A percentile compares a stretch with the other conserved stretches of the same genome.
Conservation (phyloP, 2,797 vertebrate species). For the Artibeus jamaicensis region DNA sequence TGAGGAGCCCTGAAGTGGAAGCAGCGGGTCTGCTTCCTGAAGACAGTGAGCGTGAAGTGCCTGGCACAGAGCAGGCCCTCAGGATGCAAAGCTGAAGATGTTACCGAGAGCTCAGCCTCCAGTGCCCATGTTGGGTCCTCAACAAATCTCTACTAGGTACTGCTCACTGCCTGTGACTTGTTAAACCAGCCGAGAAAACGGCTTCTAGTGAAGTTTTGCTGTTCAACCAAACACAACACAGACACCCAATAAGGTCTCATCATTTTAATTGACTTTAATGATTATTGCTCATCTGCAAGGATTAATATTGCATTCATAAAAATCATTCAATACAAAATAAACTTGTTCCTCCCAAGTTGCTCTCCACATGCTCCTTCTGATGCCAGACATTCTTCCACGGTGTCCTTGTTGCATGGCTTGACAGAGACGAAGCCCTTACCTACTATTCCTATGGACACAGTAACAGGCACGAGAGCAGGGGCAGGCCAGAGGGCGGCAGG, state of each 20-base stretch:
- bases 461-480: slow-evolving; percentile 54
- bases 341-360: slow-evolving; percentile 80
- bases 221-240: slow-evolving; percentile 61
- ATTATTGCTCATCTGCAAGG: slow-evolving; percentile 89
- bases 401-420: slow-evolving; percentile 79
- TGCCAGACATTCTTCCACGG: slow-evolving; percentile 52
- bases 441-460: slow-evolving; percentile 66
- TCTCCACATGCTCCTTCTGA: slow-evolving; percentile 76
- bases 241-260: slow-evolving; percentile 67
- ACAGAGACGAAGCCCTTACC: slow-evolving; percentile 79
- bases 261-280: slow-evolving; percentile 86
- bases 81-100: background rate
- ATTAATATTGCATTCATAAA: slow-evolving; percentile 89
- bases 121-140: background rate
- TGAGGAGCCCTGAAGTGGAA: background rate
- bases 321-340: slow-evolving; percentile 89
- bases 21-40: background rate
- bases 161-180: background rate
- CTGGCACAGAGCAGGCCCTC: background rate
- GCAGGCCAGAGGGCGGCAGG: slow-evolving; percentile 37
- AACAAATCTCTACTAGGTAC: background rate
- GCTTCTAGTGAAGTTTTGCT: slow-evolving; percentile 6
- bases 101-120: background rate
- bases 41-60: background rate
- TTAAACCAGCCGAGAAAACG: background rate